phyloP scores from a whole-genome alignment of 2,888 invertebrate species.

The Acleris cristana region DNA sequence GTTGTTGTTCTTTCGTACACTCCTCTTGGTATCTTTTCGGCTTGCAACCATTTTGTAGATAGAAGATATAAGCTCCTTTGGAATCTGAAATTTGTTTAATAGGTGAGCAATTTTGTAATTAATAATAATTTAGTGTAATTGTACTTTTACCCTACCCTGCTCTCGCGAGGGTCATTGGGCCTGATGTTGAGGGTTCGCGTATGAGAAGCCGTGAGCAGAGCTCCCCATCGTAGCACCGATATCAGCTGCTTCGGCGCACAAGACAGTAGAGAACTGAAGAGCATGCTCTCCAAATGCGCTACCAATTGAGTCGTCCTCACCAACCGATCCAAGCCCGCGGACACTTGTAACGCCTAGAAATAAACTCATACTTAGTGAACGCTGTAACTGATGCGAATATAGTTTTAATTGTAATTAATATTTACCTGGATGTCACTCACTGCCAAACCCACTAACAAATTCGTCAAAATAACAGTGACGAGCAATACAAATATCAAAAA shows the following conservation, averaged over 20 bases:
- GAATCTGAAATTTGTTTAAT: slow-evolving; percentile 74
- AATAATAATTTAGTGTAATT: no score
- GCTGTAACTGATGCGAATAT: no score
- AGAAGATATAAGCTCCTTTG: slow-evolving; percentile 88
- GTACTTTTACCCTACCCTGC: slow-evolving; percentile 73
- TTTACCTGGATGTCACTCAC: slow-evolving; percentile 91
- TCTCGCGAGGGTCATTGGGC: slow-evolving; percentile 93
- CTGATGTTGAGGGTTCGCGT: slow-evolving; percentile 89
- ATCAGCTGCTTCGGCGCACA: slow-evolving; percentile 87
- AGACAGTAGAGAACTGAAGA: slow-evolving; percentile 89
- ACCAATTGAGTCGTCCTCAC: slow-evolving; percentile 92
- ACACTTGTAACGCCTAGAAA: slow-evolving; percentile 88
- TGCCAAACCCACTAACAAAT: slow-evolving; percentile 92
- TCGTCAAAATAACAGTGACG: slow-evolving; percentile 92
- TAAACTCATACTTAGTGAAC: not conserved
- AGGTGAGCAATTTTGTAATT: no score
- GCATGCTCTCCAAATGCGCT: slow-evolving; percentile 91
- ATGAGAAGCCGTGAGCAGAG: slow-evolving; percentile 89
- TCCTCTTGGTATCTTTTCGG: slow-evolving; percentile 84
- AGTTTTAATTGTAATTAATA: not conserved
- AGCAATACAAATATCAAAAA: slow-evolving; percentile 90
- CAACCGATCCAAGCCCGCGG: slow-evolving; percentile 90
- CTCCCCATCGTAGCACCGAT: slow-evolving; percentile 87
- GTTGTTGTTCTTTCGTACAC: slow-evolving; percentile 76
- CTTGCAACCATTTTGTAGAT: slow-evolving; percentile 90